Conservation (phyloP, 2,113 vertebrate genomes). For the Crocuta crocuta region DNA sequence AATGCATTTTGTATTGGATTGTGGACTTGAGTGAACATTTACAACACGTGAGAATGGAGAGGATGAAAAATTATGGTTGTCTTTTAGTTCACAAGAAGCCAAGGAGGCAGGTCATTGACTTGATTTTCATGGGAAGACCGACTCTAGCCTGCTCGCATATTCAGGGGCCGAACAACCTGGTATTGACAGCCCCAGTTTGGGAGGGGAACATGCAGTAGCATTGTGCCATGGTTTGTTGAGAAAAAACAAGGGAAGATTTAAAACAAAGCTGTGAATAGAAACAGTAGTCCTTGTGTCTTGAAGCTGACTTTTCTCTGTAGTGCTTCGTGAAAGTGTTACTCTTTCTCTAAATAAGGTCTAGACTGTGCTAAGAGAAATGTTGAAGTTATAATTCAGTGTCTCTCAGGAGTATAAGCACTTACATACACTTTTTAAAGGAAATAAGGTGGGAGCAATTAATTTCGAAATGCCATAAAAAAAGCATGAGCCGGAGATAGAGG, state of each 20-base stretch:
- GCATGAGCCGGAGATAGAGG: background rate
- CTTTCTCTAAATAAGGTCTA: background rate
- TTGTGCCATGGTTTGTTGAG: conserved; percentile 90
- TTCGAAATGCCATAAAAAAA: rapidly evolving
- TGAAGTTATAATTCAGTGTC: conserved; percentile 3
- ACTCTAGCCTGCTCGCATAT: conserved; percentile 88
- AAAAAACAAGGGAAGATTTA: conserved; percentile 91
- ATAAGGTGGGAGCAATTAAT: background rate
- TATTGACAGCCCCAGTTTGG: conserved; percentile 90
- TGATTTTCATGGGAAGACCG: conserved; percentile 98
- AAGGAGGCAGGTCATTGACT: conserved; percentile 93
- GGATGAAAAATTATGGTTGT: conserved; percentile 92
- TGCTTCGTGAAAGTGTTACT: background rate
- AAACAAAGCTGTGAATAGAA: conserved; percentile 93
- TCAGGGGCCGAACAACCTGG: conserved; percentile 86
- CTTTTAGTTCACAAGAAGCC: conserved; percentile 89
- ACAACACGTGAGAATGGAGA: conserved; percentile 91
- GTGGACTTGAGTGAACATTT: conserved; percentile 87
- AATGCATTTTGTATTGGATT: conserved; percentile 94
- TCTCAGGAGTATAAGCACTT: background rate
- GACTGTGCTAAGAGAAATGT: conserved; percentile 21
- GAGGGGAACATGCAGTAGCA: conserved; percentile 87
- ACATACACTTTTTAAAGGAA: conserved; percentile 24
- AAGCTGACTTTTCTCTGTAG: conserved; percentile 84
- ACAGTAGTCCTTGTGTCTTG: conserved; percentile 95